These are phyloP conservation scores for Papilio machaon DNA, from an alignment of 1,140 invertebrate species.

Conservation along the genomic window DNA sequence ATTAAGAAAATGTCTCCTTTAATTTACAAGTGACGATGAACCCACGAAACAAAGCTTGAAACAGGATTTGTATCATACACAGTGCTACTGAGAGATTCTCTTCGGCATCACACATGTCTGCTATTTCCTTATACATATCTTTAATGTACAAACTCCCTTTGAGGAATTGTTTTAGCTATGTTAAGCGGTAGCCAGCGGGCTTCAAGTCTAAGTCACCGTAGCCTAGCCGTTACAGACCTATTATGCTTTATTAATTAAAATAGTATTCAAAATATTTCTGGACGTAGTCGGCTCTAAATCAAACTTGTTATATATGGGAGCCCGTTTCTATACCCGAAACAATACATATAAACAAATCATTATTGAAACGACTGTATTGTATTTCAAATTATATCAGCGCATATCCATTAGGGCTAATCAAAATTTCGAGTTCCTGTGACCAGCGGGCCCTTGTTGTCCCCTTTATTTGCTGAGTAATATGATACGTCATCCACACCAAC, in stretches of 20 bases:
- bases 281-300: too few species aligned
- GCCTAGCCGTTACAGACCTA: too few species aligned
- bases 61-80: not conserved
- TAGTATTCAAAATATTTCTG: too few species aligned
- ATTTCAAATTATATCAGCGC: slow-evolving; percentile 33
- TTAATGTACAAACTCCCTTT: too few species aligned
- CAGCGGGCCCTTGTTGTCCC: slow-evolving; percentile 66
- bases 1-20: slow-evolving; percentile 63
- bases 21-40: slow-evolving; percentile 53
- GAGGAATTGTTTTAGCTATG: too few species aligned
- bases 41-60: slow-evolving; percentile 37
- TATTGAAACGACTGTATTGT: slow-evolving; percentile 10
- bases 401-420: slow-evolving; percentile 55
- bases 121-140: not conserved
- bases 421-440: slow-evolving; percentile 60
- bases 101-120: not conserved
- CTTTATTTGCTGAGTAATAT: slow-evolving; percentile 75
- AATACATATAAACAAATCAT: not conserved
- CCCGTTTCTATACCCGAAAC: not conserved
- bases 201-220: too few species aligned
- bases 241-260: too few species aligned
- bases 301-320: too few species aligned
- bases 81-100: not conserved
- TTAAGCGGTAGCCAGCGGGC: too few species aligned
- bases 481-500: slow-evolving; percentile 71